These are phyloP conservation scores for Astropecten irregularis DNA, from an alignment of 53 echinoderm and acorn worm genomes.

Conservation along the genomic window DNA sequence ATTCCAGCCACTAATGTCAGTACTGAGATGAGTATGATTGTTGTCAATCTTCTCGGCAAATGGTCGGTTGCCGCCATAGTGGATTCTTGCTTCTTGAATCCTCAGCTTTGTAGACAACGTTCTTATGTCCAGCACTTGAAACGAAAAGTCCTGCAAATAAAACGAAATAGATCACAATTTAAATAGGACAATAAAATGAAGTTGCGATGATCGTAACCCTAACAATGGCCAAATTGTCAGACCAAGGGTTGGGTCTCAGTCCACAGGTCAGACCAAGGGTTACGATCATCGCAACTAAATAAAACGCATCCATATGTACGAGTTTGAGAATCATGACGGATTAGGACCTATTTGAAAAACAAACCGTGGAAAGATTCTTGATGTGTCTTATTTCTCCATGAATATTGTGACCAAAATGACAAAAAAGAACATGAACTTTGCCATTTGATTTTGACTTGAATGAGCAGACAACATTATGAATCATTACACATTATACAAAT, in stretches of 20 bases:
- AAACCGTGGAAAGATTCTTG: too few relatives aligned
- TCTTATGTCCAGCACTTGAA: neutral
- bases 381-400: too few relatives aligned
- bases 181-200: neutral
- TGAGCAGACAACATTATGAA: too few relatives aligned
- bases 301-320: too few relatives aligned
- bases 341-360: neutral
- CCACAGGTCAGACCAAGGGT: neutral
- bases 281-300: neutral
- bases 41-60: too few relatives aligned
- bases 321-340: neutral
- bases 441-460: too few relatives aligned
- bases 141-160: neutral
- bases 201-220: too few relatives aligned
- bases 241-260: neutral
- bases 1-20: constrained; percentile 28
- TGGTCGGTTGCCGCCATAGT: constrained; percentile 24
- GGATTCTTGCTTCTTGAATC: neutral
- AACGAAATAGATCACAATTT: neutral
- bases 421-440: too few relatives aligned
- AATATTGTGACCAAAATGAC: too few relatives aligned
- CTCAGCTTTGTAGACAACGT: neutral
- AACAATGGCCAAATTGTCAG: neutral
- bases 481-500: too few relatives aligned
- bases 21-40: neutral